phyloP scores from a whole-genome alignment of 2,113 vertebrate genomes.

The Tinamus guttatus region DNA sequence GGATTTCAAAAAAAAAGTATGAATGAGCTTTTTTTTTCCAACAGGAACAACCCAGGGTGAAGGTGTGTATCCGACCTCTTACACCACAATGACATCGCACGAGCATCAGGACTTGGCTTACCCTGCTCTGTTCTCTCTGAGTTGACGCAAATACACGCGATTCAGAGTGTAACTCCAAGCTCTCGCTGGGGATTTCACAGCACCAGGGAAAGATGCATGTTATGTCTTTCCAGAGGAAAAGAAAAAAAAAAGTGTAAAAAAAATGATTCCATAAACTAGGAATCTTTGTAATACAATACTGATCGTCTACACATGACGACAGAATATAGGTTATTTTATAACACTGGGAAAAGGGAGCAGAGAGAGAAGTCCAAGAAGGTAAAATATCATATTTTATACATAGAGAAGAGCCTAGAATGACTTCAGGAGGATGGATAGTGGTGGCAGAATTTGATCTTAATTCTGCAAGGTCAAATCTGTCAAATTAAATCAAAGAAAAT shows the following conservation, averaged over 20 bases:
- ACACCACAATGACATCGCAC: background rate
- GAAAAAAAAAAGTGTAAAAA: accelerated
- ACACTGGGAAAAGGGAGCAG: background rate
- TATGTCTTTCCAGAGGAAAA: background rate
- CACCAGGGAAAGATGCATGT: background rate
- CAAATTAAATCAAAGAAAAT: background rate
- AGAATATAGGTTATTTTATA: background rate
- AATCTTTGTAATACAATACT: background rate
- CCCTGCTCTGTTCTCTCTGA: background rate
- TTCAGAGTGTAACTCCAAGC: background rate
- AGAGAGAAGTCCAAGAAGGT: background rate
- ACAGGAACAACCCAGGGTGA: background rate
- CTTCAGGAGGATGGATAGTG: background rate
- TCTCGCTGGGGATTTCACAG: background rate
- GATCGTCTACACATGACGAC: background rate
- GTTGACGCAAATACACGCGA: background rate
- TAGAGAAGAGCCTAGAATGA: background rate
- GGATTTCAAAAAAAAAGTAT: background rate
- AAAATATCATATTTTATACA: background rate
- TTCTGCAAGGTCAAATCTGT: background rate
- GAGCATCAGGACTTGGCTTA: background rate
- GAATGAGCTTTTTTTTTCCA: background rate
- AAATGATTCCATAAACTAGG: background rate
- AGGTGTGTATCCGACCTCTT: background rate
- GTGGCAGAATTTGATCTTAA: background rate